Evolutionary conservation across 2,113 vertebrate genomes (phyloP).

Genomic region (Microcebus lehilahytsara): DNA sequence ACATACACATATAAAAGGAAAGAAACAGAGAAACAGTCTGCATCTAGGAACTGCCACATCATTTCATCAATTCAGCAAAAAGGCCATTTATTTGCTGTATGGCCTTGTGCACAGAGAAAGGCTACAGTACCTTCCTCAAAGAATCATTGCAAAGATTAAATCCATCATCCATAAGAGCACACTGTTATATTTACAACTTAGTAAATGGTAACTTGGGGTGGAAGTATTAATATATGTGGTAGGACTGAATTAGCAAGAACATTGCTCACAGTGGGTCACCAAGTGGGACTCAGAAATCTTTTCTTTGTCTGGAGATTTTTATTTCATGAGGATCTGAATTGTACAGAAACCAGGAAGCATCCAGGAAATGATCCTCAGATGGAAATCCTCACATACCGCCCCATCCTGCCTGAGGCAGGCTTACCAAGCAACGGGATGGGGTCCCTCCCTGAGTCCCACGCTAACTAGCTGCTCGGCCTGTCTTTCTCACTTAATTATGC

Average conservation of each 20-base stretch:
- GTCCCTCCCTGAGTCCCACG: neutral
- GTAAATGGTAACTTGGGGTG: neutral
- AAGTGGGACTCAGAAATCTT: neutral
- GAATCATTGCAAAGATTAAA: neutral
- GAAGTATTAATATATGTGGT: neutral
- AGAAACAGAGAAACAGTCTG: neutral
- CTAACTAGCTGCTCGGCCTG: neutral
- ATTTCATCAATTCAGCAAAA: neutral
- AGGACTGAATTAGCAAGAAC: neutral
- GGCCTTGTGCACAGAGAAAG: neutral
- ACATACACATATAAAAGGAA: neutral
- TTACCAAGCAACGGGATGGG: neutral
- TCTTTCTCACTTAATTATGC: constrained; percentile 55
- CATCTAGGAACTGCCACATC: neutral
- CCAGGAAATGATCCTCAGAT: neutral
- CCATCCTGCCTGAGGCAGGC: neutral
- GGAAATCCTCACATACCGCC: neutral
- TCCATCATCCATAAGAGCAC: neutral
- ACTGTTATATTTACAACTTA: neutral
- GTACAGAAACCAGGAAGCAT: neutral
- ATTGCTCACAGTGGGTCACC: neutral
- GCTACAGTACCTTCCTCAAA: neutral
- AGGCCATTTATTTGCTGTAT: neutral
- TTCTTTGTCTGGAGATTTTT: neutral
- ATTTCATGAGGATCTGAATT: neutral